Evolutionary conservation across 2,113 vertebrate species (phyloP).

Genomic region (Saiga tatarica): DNA sequence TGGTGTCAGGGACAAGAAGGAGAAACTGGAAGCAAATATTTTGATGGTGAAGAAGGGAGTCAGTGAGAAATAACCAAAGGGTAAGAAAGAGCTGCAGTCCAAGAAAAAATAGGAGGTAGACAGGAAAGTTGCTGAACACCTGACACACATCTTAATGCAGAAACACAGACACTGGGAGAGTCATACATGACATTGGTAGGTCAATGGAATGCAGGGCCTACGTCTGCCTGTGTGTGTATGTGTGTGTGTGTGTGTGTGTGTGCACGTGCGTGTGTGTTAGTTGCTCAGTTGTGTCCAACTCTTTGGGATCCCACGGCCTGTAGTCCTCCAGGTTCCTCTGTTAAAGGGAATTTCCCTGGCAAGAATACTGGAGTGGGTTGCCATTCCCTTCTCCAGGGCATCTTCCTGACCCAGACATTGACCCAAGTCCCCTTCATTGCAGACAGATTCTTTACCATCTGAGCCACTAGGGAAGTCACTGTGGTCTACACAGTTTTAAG

Average conservation of each 20-base stretch:
- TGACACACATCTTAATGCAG: background rate
- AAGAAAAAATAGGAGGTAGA: background rate
- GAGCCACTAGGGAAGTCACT: background rate
- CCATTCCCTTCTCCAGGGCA: background rate
- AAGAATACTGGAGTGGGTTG: background rate
- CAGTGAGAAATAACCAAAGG: background rate
- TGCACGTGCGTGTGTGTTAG: fast-evolving
- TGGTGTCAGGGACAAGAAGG: background rate
- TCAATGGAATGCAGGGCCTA: background rate
- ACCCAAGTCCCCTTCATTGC: background rate
- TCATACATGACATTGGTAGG: background rate
- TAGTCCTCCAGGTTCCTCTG: fast-evolving
- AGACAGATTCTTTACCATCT: background rate
- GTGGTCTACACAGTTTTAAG: background rate
- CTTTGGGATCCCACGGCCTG: background rate
- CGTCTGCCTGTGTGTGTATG: background rate
- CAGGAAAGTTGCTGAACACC: background rate
- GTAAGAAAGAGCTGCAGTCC: background rate
- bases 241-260: too few species aligned
- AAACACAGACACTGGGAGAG: background rate
- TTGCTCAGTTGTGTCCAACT: background rate
- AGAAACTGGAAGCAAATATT: background rate
- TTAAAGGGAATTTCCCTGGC: background rate
- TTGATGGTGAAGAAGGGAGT: background rate
- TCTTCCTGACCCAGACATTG: background rate